Base-by-base conservation (phyloP, 2,888 invertebrate species). In the Caradrina clavipalpis region DNA sequence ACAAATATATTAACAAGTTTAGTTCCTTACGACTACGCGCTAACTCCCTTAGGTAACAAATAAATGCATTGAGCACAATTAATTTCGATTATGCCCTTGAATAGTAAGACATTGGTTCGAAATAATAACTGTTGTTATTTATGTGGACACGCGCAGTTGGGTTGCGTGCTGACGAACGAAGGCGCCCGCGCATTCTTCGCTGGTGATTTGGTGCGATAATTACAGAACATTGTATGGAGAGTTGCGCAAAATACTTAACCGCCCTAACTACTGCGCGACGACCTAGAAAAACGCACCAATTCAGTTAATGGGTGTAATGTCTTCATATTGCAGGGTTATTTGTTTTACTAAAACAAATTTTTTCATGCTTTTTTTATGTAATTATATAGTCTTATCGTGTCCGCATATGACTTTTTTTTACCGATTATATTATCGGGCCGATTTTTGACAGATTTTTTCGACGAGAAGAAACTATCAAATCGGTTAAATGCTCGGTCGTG, bases 141-240 rank as follows among this genome's bases (percentile, higher is more conserved):
- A 84, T 88, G 86, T 85, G 85, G 84, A 86, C 91, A 91, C 87
- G 92, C 91, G 88, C 76, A 70, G 77, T 86, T 85, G 85, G 77
- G 79, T 88, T 90, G 92, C 92, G 90, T 93, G 92, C 82, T 64
- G 76, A 77, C 78, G 69, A 65, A 74, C 60, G 75, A 81, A 78
- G 77, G 79, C 80, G 79, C 82, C 81, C 74, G 81, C 85, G 85
- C 89, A 89, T 89, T 88, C 87, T 87, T 83, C 76, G 77, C 75
- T 78, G 78, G 83, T 87, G 86, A 91, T 91, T 91, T 88, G 86
- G 85, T 85, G 88, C 84, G 87, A 90, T 91, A 93, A 94, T 94
- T 91, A 91, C 88, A 77, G 86, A 84, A 87, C 85, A 89, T 87
- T 90, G 87, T 89, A 88, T 87, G 87, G 76, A 87, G 85, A 84